phyloP scores from a whole-genome alignment of 2,113 vertebrate species.

The Thunnus thynnus region DNA sequence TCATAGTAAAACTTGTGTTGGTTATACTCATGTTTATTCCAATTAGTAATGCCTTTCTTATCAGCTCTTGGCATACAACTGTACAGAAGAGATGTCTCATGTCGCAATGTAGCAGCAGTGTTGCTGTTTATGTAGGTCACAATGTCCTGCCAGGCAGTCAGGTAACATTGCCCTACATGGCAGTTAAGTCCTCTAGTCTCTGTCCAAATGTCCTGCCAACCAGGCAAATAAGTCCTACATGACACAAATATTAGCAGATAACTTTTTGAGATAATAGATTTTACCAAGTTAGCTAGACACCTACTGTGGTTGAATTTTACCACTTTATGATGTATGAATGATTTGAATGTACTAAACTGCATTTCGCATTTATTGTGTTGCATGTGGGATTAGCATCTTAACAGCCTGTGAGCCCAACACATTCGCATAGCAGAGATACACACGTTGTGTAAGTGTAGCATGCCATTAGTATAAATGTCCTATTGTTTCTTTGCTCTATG shows the following conservation, averaged over 20 bases:
- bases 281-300: neutral
- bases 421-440: slow-evolving; percentile 14
- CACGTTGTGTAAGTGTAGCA: slow-evolving; percentile 19
- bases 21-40: neutral
- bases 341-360: neutral
- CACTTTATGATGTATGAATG: neutral
- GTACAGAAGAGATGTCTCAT: neutral
- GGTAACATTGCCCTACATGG: slow-evolving; percentile 17
- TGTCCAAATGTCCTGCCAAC: neutral
- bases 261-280: neutral
- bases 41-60: neutral
- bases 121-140: slow-evolving; percentile 47
- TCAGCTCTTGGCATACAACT: neutral
- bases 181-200: neutral
- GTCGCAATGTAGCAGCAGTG: slow-evolving; percentile 6
- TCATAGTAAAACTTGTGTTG: no score
- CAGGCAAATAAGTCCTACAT: neutral
- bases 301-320: neutral
- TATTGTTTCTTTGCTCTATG: slow-evolving; percentile 63
- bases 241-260: neutral
- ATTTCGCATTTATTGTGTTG: slow-evolving; percentile 18
- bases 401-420: slow-evolving; percentile 13
- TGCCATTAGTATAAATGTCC: slow-evolving; percentile 54
- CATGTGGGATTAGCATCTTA: slow-evolving; percentile 1
- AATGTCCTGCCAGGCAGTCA: slow-evolving; percentile 38